A percentile compares a stretch with the other conserved stretches of the same genome.
These are phyloP conservation scores for Pterois miles DNA, from an alignment of 2,797 vertebrate genomes.

Conservation along the genomic window DNA sequence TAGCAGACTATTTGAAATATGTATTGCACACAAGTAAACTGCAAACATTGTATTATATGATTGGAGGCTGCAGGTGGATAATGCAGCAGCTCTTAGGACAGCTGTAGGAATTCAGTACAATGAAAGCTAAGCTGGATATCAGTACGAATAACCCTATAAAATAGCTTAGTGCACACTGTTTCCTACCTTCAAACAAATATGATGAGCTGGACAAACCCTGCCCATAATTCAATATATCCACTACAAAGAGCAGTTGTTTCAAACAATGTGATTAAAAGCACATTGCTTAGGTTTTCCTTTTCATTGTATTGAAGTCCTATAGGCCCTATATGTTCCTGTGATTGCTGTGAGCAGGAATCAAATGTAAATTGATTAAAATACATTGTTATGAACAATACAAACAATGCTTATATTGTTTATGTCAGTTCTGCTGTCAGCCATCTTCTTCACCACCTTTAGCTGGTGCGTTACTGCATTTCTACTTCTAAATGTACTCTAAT, in stretches of 20 bases:
- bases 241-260: neutral
- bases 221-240: neutral
- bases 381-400: too few relatives aligned
- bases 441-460: neutral
- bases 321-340: neutral
- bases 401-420: neutral
- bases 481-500: neutral
- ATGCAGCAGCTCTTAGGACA: neutral
- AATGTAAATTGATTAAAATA: too few relatives aligned
- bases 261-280: neutral
- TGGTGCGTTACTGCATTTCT: neutral
- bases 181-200: neutral
- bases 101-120: slow-evolving; percentile 2
- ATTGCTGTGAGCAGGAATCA: neutral
- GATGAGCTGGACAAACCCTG: neutral
- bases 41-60: neutral
- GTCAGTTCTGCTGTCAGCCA: neutral
- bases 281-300: neutral
- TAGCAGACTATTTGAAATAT: neutral
- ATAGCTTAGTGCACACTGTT: neutral
- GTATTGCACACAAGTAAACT: neutral
- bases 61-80: neutral
- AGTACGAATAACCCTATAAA: neutral
- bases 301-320: slow-evolving; percentile 1
- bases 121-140: neutral